These are phyloP conservation scores for Salvelinus namaycush DNA, from an alignment of 2,113 vertebrate species.

Conservation along the genomic window DNA sequence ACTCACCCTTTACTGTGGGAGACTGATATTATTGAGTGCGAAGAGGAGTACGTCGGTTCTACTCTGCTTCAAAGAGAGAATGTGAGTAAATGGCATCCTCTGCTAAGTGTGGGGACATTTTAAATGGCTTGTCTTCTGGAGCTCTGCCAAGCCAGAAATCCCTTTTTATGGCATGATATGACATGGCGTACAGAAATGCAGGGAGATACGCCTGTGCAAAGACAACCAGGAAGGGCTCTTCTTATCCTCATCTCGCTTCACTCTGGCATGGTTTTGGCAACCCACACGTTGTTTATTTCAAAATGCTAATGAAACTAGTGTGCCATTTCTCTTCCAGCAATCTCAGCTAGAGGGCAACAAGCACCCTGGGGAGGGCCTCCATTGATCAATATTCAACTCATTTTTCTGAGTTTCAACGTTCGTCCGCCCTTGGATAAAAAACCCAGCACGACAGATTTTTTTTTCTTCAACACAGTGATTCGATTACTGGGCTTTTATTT, in stretches of 20 bases:
- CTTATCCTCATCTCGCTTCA: neutral
- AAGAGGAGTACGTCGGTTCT: constrained; percentile 37
- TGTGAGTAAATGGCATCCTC: constrained; percentile 31
- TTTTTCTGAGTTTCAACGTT: constrained; percentile 33
- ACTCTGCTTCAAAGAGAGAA: constrained; percentile 23
- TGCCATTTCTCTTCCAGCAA: constrained; percentile 25
- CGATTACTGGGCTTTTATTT: neutral
- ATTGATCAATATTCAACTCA: constrained; percentile 46
- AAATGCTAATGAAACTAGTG: constrained; percentile 31
- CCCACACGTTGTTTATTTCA: constrained; percentile 14
- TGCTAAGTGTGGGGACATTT: constrained; percentile 27
- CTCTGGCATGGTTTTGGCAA: neutral
- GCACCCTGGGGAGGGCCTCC: constrained; percentile 21
- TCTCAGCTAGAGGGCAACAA: constrained; percentile 34
- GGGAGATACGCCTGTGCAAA: neutral
- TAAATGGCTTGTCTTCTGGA: constrained; percentile 25
- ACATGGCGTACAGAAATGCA: neutral
- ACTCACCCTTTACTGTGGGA: constrained; percentile 48
- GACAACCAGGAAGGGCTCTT: neutral
- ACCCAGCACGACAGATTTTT: neutral
- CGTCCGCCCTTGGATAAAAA: constrained; percentile 40
- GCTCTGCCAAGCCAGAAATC: neutral
- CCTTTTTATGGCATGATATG: constrained; percentile 11
- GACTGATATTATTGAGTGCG: constrained; percentile 52
- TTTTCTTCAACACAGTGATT: neutral